Conservation (phyloP, 2,888 invertebrate genomes). For the Morpho achilles region DNA sequence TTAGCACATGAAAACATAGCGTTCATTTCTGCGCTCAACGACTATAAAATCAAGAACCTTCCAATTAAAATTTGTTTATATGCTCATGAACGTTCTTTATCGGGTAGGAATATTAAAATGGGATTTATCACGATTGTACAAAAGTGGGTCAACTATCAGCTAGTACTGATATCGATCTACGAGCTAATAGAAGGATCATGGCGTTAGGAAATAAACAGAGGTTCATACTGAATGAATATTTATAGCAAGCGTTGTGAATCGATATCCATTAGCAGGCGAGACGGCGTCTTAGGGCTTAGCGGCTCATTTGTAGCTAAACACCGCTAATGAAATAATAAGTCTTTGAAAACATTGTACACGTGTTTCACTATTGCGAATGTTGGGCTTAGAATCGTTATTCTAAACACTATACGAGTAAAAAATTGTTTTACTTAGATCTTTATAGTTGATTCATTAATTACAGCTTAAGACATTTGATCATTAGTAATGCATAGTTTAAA, state of each 20-base stretch:
- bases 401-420: too few species aligned
- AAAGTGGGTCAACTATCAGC: slow-evolving; percentile 17
- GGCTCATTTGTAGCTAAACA: slow-evolving; percentile 23
- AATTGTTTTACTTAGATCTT: too few species aligned
- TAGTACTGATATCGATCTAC: slow-evolving; percentile 17
- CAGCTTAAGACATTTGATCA: too few species aligned
- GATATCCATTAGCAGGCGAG: slow-evolving; percentile 36
- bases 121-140: not conserved
- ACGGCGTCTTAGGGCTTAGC: slow-evolving; percentile 26
- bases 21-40: too few species aligned
- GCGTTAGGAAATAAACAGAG: slow-evolving; percentile 25
- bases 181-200: slow-evolving; percentile 20
- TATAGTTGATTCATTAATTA: too few species aligned
- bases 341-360: slow-evolving; percentile 16
- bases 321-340: slow-evolving; percentile 18
- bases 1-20: too few species aligned
- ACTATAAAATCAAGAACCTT: too few species aligned
- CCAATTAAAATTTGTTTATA: too few species aligned
- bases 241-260: slow-evolving; percentile 32
- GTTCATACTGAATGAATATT: slow-evolving; percentile 31
- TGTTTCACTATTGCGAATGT: slow-evolving; percentile 4
- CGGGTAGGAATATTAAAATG: not conserved
- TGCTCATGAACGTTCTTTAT: too few species aligned
- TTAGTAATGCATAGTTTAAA: too few species aligned
- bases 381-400: not conserved